These are phyloP conservation scores for Cyclargus thomasi DNA, from an alignment of 1,140 invertebrate species.

Conservation along the genomic window DNA sequence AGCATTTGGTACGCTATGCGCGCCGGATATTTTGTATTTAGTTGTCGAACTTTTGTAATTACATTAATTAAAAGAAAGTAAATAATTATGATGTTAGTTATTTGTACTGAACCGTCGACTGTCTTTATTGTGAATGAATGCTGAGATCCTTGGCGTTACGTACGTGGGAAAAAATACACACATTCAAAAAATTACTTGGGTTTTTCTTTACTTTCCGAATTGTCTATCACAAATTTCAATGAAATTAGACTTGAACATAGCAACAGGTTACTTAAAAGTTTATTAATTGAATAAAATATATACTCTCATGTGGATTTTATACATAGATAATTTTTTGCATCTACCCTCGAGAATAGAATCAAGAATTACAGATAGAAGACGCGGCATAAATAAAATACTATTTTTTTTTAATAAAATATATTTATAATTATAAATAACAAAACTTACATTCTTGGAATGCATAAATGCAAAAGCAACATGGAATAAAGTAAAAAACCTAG, in stretches of 20 bases:
- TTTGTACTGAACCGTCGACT: slow-evolving; percentile 54
- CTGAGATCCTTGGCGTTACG: slow-evolving; percentile 61
- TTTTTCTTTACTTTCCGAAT: slow-evolving; percentile 19
- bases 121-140: slow-evolving; percentile 69
- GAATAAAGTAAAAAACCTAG: no score
- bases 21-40: slow-evolving; percentile 67
- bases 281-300: no score
- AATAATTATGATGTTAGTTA: slow-evolving; percentile 45
- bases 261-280: no score
- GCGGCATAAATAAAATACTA: neutral
- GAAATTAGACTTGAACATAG: neutral
- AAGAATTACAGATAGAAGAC: no score
- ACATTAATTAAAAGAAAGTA: slow-evolving; percentile 36
- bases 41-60: slow-evolving; percentile 73
- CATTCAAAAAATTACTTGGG: slow-evolving; percentile 47
- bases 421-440: neutral
- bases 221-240: neutral
- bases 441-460: neutral
- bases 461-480: neutral
- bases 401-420: neutral
- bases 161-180: slow-evolving; percentile 67
- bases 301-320: no score
- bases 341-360: no score
- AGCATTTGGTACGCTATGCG: slow-evolving; percentile 67
- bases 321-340: no score